phyloP scores from a whole-genome alignment of 2,888 invertebrate species.

The Hydrotaea diabolus region DNA sequence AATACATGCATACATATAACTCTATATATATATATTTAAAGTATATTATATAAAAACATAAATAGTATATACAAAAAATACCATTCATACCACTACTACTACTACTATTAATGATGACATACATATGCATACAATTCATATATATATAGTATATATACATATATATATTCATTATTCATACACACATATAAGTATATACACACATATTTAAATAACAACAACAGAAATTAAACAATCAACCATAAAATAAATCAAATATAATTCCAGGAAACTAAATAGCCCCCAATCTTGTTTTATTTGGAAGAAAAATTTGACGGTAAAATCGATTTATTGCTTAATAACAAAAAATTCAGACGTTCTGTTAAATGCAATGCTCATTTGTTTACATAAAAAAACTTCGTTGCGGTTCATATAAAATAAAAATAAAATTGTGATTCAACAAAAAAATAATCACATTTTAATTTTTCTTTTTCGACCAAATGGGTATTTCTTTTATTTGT shows the following conservation, averaged over 20 bases:
- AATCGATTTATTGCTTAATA: too few species aligned
- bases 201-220: slow-evolving; percentile 37
- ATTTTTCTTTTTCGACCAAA: too few species aligned
- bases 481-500: too few species aligned
- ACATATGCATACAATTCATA: slow-evolving; percentile 40
- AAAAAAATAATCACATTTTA: too few species aligned
- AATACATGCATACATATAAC: slow-evolving; percentile 52
- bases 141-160: slow-evolving; percentile 31
- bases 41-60: slow-evolving; percentile 33
- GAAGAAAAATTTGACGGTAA: too few species aligned
- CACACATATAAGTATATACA: slow-evolving; percentile 23
- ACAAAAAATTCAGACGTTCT: too few species aligned
- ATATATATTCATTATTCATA: slow-evolving; percentile 2
- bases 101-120: slow-evolving; percentile 31
- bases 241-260: slow-evolving; percentile 59
- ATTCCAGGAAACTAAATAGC: slow-evolving; percentile 48
- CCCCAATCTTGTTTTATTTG: slow-evolving; percentile 8
- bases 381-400: too few species aligned
- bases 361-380: too few species aligned
- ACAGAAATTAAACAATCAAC: slow-evolving; percentile 47
- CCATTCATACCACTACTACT: not conserved
- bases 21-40: not conserved
- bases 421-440: too few species aligned
- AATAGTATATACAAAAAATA: slow-evolving; percentile 1
- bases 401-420: too few species aligned